These are phyloP conservation scores for Mythimna pallens DNA, from an alignment of 2,888 invertebrate species.

Conservation along the genomic window DNA sequence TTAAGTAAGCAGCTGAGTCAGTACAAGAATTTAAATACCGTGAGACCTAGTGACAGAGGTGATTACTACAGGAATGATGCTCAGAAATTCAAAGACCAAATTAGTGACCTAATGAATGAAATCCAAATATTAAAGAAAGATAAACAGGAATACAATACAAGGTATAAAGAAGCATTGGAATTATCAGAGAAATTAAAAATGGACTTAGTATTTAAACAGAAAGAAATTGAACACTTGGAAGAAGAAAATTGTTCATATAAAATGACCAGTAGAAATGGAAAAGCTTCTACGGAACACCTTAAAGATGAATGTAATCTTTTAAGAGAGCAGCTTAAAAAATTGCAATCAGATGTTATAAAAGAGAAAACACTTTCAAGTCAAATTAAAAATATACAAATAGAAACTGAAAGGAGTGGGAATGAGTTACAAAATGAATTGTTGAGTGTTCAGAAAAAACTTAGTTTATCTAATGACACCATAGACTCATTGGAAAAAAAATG, in stretches of 20 bases:
- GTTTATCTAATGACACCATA: conserved; percentile 90
- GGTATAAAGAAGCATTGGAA: conserved; percentile 82
- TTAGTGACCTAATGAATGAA: conserved; percentile 79
- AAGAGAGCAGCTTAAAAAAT: conserved; percentile 85
- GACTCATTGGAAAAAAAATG: conserved; percentile 91
- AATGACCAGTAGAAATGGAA: conserved; percentile 84
- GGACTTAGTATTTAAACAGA: conserved; percentile 84
- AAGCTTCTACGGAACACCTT: conserved; percentile 84
- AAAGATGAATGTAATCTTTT: conserved; percentile 86
- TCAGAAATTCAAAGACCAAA: conserved; percentile 78
- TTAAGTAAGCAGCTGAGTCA: conserved; percentile 83
- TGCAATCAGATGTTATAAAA: conserved; percentile 87
- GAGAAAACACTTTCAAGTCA: conserved; percentile 87
- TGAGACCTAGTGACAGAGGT: conserved; percentile 72
- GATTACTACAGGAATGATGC: conserved; percentile 75
- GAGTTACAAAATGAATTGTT: conserved; percentile 93
- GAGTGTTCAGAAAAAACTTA: conserved; percentile 92
- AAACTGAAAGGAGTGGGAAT: conserved; percentile 93
- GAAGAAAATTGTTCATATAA: conserved; percentile 87
- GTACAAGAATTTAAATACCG: conserved; percentile 75
- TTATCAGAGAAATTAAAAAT: conserved; percentile 83
- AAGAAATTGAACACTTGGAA: conserved; percentile 83
- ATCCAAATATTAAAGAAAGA: conserved; percentile 81
- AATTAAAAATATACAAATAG: conserved; percentile 93
- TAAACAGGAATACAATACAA: conserved; percentile 82